A percentile compares a stretch with the other conserved stretches of the same genome.
phyloP scores from a whole-genome alignment of 2,797 vertebrate genomes.

The Crenichthys baileyi region DNA sequence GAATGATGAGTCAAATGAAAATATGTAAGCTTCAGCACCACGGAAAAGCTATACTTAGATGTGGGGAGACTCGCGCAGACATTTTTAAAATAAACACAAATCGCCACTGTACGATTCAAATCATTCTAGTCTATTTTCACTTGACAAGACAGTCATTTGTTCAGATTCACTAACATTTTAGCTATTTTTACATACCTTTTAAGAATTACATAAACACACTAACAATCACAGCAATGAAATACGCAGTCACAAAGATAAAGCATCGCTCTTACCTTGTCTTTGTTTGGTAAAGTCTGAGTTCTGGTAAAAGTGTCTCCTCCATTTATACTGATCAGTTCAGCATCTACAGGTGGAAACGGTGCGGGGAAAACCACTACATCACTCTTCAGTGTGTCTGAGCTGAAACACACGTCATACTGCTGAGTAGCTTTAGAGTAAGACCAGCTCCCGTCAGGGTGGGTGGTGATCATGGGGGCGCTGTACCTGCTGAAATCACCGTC shows the following conservation, averaged over 20 bases:
- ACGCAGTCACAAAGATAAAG: not conserved
- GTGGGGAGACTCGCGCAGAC: no score
- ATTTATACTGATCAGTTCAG: not conserved
- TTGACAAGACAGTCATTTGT: not conserved
- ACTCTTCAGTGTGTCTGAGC: not conserved
- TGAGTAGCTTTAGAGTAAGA: constrained; percentile 64
- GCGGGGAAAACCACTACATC: not conserved
- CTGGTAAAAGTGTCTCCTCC: not conserved
- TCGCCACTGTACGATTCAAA: not conserved
- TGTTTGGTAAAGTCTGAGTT: not conserved
- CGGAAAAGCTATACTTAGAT: no score
- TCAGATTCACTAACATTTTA: not conserved
- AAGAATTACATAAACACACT: not conserved
- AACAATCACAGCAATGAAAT: not conserved
- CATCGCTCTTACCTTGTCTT: not conserved
- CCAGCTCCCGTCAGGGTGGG: no score
- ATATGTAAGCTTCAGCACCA: not conserved
- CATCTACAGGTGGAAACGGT: not conserved
- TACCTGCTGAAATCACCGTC: no score
- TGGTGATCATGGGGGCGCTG: no score
- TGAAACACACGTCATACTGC: constrained; percentile 67
- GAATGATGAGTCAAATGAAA: no score
- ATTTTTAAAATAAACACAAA: no score
- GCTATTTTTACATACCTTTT: not conserved
- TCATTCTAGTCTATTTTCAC: not conserved